A percentile compares a stretch with the other conserved stretches of the same genome.
Evolutionary conservation across 1,140 invertebrate species (phyloP).

Genomic region (Mya arenaria): DNA sequence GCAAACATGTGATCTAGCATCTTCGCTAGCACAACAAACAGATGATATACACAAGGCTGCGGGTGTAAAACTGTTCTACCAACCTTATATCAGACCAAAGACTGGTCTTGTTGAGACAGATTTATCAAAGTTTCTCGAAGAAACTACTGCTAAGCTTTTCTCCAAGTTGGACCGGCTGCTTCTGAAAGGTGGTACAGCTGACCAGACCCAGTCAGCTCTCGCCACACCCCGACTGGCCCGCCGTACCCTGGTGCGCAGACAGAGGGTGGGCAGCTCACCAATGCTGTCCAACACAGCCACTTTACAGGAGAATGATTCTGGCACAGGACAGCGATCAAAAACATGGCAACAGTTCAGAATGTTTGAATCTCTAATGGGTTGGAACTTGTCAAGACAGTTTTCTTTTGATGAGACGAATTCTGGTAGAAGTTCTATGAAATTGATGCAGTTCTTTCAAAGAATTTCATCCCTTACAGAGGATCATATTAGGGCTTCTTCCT

Average conservation of each 20-base stretch:
- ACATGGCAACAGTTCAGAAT: slow-evolving; percentile 48
- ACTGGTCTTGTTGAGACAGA: neutral
- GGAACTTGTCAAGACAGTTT: neutral
- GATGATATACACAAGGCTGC: neutral
- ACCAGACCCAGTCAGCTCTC: slow-evolving; percentile 4
- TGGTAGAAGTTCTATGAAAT: slow-evolving; percentile 35
- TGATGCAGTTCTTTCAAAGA: slow-evolving; percentile 64
- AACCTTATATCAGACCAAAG: neutral
- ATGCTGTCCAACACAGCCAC: neutral
- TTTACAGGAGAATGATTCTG: slow-evolving; percentile 1
- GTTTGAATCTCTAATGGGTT: slow-evolving; percentile 22
- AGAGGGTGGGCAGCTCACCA: slow-evolving; percentile 44
- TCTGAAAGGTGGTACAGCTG: neutral
- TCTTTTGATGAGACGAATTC: neutral
- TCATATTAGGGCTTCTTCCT: slow-evolving; percentile 59
- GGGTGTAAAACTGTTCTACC: neutral
- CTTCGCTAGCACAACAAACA: no score
- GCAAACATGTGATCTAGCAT: no score
- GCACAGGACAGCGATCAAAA: neutral
- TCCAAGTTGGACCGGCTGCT: slow-evolving; percentile 37
- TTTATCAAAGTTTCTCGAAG: neutral
- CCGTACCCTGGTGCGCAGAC: neutral
- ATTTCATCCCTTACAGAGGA: slow-evolving; percentile 60
- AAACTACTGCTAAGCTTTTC: slow-evolving; percentile 33
- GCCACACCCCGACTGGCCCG: slow-evolving; percentile 31